Evolutionary conservation across 2,888 invertebrate genomes (phyloP).

Genomic region (Cephus pygmeus): DNA sequence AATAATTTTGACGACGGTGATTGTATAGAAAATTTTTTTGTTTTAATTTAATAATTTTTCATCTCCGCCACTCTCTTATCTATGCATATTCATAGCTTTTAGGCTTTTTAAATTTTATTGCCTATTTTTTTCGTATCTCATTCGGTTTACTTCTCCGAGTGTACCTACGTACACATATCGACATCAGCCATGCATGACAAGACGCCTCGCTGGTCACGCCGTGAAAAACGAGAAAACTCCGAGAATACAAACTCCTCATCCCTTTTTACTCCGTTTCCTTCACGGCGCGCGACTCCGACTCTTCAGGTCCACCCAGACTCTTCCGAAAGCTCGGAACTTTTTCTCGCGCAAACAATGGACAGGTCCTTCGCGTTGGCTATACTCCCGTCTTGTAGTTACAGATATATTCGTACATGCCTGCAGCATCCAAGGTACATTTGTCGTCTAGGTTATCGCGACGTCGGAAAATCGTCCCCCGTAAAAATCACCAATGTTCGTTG

Average conservation of each 20-base stretch:
- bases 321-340: slow-evolving; percentile 35
- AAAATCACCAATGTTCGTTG: background rate
- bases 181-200: slow-evolving; percentile 61
- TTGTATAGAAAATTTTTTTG: too few species aligned
- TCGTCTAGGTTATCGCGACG: background rate
- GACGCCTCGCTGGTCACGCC: slow-evolving; percentile 63
- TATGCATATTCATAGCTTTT: background rate
- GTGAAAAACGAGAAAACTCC: slow-evolving; percentile 56
- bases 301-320: slow-evolving; percentile 17
- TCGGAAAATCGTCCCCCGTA: background rate
- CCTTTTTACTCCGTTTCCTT: slow-evolving; percentile 18
- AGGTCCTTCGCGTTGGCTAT: background rate
- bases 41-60: background rate
- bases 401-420: background rate
- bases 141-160: slow-evolving; percentile 45
- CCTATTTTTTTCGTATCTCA: background rate
- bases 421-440: background rate
- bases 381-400: background rate
- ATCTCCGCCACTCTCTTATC: background rate
- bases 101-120: too few species aligned
- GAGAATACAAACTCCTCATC: slow-evolving; percentile 35
- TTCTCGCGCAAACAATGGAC: slow-evolving; percentile 18
- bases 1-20: background rate
- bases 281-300: background rate
- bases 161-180: slow-evolving; percentile 58